These are phyloP conservation scores for Salvelinus namaycush DNA, from an alignment of 2,113 vertebrate species.

Conservation along the genomic window DNA sequence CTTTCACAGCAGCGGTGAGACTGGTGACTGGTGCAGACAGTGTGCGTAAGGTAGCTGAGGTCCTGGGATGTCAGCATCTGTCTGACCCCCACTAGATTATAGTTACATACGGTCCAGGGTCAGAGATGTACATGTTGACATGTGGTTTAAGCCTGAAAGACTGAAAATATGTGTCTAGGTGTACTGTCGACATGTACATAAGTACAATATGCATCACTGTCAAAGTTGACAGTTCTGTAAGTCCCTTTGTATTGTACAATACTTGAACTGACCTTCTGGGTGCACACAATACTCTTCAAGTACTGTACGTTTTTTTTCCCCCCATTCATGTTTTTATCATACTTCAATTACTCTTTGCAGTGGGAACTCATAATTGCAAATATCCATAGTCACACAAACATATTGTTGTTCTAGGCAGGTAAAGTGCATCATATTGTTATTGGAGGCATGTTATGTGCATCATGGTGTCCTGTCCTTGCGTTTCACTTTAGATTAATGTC, in stretches of 20 bases:
- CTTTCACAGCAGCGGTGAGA: slow-evolving; percentile 62
- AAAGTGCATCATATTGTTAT: too few relatives aligned
- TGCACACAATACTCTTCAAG: too few relatives aligned
- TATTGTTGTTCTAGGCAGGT: background rate
- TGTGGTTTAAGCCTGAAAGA: too few relatives aligned
- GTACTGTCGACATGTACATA: too few relatives aligned
- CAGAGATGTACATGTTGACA: background rate
- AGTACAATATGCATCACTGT: too few relatives aligned
- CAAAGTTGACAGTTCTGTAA: too few relatives aligned
- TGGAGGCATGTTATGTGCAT: background rate
- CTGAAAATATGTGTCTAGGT: too few relatives aligned
- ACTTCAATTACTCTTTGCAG: too few relatives aligned
- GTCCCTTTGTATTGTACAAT: too few relatives aligned
- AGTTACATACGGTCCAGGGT: slow-evolving; percentile 6
- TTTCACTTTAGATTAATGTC: background rate
- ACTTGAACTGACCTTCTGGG: too few relatives aligned
- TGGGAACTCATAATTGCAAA: background rate
- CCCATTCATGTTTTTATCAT: too few relatives aligned
- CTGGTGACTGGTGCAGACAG: slow-evolving; percentile 28
- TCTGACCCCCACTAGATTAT: slow-evolving; percentile 32
- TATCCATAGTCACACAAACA: background rate
- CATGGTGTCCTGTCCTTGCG: background rate
- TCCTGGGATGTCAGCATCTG: slow-evolving; percentile 26
- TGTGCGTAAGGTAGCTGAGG: slow-evolving; percentile 30
- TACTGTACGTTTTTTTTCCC: too few relatives aligned